Evolutionary conservation across 2,113 vertebrate genomes (phyloP).

Genomic region (Hipposideros armiger): DNA sequence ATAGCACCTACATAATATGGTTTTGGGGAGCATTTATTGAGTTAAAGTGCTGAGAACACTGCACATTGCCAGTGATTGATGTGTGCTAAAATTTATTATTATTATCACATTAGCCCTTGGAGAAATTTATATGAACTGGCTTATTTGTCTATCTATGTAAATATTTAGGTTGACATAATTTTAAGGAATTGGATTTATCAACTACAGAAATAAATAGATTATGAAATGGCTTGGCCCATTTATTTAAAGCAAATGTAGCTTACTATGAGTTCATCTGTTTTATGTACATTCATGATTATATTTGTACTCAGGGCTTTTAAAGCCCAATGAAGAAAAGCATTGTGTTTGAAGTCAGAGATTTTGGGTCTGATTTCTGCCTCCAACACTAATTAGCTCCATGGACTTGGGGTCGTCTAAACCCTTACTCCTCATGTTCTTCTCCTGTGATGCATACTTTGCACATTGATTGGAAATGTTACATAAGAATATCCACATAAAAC

Average conservation of each 20-base stretch:
- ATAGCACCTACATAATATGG: background rate
- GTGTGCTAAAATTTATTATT: background rate
- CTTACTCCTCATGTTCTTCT: background rate
- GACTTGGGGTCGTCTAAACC: background rate
- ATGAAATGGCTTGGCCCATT: background rate
- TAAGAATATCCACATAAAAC: background rate
- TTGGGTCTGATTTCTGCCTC: background rate
- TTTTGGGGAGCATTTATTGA: background rate
- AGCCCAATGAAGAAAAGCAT: background rate
- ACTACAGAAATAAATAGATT: background rate
- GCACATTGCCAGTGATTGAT: background rate
- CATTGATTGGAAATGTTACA: background rate
- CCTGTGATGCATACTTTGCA: background rate
- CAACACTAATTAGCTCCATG: background rate
- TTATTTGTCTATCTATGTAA: constrained; percentile 1
- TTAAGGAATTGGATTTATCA: background rate
- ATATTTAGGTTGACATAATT: constrained; percentile 22
- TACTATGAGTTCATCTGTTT: background rate
- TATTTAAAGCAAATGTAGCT: background rate
- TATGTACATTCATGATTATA: background rate
- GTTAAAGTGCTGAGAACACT: background rate
- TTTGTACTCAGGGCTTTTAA: background rate
- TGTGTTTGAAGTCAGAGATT: background rate
- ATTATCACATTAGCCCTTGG: background rate
- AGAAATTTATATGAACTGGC: background rate